These are phyloP conservation scores for Adelphocoris suturalis DNA, from an alignment of 2,888 invertebrate species.

Conservation along the genomic window DNA sequence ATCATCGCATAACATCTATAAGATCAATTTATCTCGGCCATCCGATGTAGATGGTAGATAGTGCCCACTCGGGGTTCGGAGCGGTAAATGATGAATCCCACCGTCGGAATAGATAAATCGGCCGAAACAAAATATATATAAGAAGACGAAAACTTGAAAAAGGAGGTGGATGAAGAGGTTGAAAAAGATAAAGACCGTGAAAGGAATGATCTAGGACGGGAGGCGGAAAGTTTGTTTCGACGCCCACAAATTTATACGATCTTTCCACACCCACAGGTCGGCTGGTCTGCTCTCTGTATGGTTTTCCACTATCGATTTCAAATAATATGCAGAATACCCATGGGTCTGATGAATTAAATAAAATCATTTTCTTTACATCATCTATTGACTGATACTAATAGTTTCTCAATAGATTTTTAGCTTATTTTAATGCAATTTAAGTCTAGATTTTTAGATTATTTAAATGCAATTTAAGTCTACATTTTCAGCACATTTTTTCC, in stretches of 20 bases:
- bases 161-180: slow-evolving; percentile 2
- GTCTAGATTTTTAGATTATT: too few species aligned
- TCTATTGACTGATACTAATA: too few species aligned
- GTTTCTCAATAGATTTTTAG: too few species aligned
- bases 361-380: too few species aligned
- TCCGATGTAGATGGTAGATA: slow-evolving; percentile 61
- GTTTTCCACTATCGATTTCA: background rate
- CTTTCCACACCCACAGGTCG: slow-evolving; percentile 32
- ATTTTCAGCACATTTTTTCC: too few species aligned
- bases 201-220: slow-evolving; percentile 64
- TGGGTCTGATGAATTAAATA: too few species aligned
- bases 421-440: too few species aligned
- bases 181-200: slow-evolving; percentile 39
- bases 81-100: slow-evolving; percentile 61
- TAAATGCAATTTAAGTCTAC: too few species aligned
- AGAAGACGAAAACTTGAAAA: slow-evolving; percentile 22
- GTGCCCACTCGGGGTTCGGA: slow-evolving; percentile 47
- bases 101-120: slow-evolving; percentile 54
- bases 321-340: too few species aligned
- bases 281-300: background rate
- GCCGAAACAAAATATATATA: background rate
- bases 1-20: slow-evolving; percentile 22
- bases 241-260: slow-evolving; percentile 64
- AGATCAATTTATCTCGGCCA: slow-evolving; percentile 33
- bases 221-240: slow-evolving; percentile 62